These are phyloP conservation scores for Cercopithecus mona DNA, from an alignment of 2,113 vertebrate genomes.

Conservation along the genomic window DNA sequence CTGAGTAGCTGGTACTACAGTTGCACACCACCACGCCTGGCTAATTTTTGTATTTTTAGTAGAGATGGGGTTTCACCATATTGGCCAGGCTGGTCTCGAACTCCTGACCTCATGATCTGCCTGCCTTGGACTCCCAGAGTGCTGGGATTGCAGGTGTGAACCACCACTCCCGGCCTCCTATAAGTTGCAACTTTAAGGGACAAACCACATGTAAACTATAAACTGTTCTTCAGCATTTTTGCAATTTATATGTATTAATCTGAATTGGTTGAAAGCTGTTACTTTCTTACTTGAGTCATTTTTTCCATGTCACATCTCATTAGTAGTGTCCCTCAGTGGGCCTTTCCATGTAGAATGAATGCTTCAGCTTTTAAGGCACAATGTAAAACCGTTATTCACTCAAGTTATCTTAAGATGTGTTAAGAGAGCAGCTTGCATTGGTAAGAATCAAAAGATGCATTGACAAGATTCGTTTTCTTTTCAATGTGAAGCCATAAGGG, in stretches of 20 bases:
- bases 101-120: too few species aligned
- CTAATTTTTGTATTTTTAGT: too few species aligned
- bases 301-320: background rate
- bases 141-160: too few species aligned
- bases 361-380: constrained; percentile 8
- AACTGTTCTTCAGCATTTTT: constrained; percentile 24
- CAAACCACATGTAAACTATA: background rate
- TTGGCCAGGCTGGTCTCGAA: too few species aligned
- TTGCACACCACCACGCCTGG: too few species aligned
- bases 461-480: background rate
- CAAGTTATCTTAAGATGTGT: background rate
- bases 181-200: constrained; percentile 42
- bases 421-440: background rate
- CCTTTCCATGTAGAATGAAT: background rate
- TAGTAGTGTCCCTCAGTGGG: background rate
- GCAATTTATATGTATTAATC: constrained; percentile 61
- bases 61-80: too few species aligned
- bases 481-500: background rate
- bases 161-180: too few species aligned
- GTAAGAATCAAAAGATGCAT: background rate
- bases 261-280: constrained; percentile 40
- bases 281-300: constrained; percentile 30
- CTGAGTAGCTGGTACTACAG: too few species aligned
- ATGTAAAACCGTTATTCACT: background rate
- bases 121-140: too few species aligned